Evolutionary conservation across 2,113 vertebrate species (phyloP).

Genomic region (Clarias batrachus): DNA sequence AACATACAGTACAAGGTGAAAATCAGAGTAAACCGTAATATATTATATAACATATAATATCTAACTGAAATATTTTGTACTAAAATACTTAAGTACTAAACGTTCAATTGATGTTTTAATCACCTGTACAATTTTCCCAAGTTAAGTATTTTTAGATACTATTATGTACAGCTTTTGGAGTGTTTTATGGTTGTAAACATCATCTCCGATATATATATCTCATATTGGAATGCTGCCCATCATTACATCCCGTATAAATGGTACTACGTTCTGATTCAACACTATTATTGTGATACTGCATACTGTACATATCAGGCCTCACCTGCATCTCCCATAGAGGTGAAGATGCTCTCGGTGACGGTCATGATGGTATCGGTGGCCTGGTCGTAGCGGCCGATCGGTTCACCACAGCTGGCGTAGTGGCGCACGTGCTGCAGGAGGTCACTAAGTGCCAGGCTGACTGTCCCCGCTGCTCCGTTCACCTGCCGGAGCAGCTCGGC

Average conservation of each 20-base stretch:
- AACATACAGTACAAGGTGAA: background rate
- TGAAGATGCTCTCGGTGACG: slow-evolving; percentile 98
- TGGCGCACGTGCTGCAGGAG: slow-evolving; percentile 95
- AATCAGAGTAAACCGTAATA: background rate
- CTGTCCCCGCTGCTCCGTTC: slow-evolving; percentile 81
- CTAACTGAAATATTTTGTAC: background rate
- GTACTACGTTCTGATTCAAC: background rate
- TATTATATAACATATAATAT: too few species aligned
- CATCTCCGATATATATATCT: background rate
- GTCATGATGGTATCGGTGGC: slow-evolving; percentile 99
- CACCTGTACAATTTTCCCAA: background rate
- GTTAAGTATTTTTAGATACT: too few species aligned
- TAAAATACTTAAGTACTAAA: background rate
- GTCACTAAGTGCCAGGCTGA: slow-evolving; percentile 91
- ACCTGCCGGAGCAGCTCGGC: slow-evolving; percentile 91
- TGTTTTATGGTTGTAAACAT: background rate
- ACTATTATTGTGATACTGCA: background rate
- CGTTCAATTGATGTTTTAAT: background rate
- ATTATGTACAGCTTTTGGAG: background rate
- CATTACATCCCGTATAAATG: background rate
- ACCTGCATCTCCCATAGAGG: slow-evolving; percentile 99
- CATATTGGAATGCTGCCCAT: background rate
- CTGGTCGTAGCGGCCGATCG: slow-evolving; percentile 97
- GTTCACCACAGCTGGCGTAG: slow-evolving; percentile 92
- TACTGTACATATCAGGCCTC: slow-evolving; percentile 61